These are phyloP conservation scores for Tetramorium simillimum DNA, from an alignment of 1,140 invertebrate species.

Conservation along the genomic window DNA sequence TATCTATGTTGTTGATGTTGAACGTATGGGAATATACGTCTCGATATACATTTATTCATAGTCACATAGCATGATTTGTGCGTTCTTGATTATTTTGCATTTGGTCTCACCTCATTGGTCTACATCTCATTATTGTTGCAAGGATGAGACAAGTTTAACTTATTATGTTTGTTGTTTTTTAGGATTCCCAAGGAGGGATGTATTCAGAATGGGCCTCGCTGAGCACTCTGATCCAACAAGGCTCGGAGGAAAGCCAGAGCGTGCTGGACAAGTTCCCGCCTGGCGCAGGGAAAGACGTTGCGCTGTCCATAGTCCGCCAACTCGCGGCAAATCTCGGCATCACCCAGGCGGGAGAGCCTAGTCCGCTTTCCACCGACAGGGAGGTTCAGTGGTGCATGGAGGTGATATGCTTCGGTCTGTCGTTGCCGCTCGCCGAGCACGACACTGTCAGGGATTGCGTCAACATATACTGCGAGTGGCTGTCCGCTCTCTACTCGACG, in stretches of 20 bases:
- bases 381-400: slow-evolving; percentile 97
- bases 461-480: slow-evolving; percentile 98
- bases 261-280: slow-evolving; percentile 95
- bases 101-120: too few species aligned
- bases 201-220: slow-evolving; percentile 95
- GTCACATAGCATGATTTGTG: too few species aligned
- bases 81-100: too few species aligned
- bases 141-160: background rate
- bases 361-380: slow-evolving; percentile 90
- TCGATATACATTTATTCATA: background rate
- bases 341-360: slow-evolving; percentile 91
- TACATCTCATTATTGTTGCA: background rate
- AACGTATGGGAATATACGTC: background rate
- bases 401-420: slow-evolving; percentile 97
- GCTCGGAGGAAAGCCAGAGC: slow-evolving; percentile 90
- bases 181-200: slow-evolving; percentile 89
- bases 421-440: slow-evolving; percentile 95
- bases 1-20: background rate
- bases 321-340: slow-evolving; percentile 92
- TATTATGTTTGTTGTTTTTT: slow-evolving; percentile 4
- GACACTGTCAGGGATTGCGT: slow-evolving; percentile 98
- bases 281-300: slow-evolving; percentile 92
- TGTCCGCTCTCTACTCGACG: slow-evolving; percentile 93
- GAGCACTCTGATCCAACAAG: slow-evolving; percentile 88
- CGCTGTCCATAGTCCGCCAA: slow-evolving; percentile 93